phyloP scores from a whole-genome alignment of 1,140 invertebrate species.

The Pseudomyrmex gracilis region DNA sequence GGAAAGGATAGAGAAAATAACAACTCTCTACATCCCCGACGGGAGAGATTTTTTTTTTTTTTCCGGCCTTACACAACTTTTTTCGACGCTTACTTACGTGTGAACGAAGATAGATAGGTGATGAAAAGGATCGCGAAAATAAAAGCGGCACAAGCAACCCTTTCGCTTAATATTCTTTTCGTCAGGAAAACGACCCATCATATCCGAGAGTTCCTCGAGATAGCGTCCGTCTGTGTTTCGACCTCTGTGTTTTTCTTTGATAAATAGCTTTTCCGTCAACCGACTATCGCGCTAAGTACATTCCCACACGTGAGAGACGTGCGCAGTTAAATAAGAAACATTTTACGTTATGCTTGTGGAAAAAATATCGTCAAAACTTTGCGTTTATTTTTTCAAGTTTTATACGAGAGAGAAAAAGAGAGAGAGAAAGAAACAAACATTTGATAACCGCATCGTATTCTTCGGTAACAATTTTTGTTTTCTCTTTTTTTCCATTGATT shows the following conservation, averaged over 20 bases:
- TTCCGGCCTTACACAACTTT: not conserved
- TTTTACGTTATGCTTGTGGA: not conserved
- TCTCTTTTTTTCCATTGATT: not conserved
- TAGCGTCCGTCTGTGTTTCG: constrained; percentile 24
- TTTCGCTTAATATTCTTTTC: constrained; percentile 62
- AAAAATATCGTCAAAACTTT: not conserved
- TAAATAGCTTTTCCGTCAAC: constrained; percentile 39
- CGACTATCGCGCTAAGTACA: constrained; percentile 6
- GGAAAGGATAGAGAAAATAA: constrained; percentile 49
- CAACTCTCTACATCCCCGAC: constrained; percentile 51
- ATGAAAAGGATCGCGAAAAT: no score
- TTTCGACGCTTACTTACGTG: not conserved
- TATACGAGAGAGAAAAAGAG: no score
- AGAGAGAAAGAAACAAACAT: no score
- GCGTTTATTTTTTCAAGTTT: no score
- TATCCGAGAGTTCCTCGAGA: constrained; percentile 58
- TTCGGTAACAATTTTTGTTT: not conserved
- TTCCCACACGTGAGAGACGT: not conserved
- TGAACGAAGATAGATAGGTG: not conserved
- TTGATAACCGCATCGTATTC: no score
- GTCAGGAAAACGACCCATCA: constrained; percentile 11
- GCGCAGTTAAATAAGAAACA: constrained; percentile 18
- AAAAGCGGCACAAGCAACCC: constrained; percentile 45
- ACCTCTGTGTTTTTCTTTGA: constrained; percentile 22
- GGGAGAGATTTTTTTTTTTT: not conserved